A percentile compares a stretch with the other conserved stretches of the same genome.
These are phyloP conservation scores for Morelia viridis DNA, from an alignment of 2,797 vertebrate species.

Conservation along the genomic window DNA sequence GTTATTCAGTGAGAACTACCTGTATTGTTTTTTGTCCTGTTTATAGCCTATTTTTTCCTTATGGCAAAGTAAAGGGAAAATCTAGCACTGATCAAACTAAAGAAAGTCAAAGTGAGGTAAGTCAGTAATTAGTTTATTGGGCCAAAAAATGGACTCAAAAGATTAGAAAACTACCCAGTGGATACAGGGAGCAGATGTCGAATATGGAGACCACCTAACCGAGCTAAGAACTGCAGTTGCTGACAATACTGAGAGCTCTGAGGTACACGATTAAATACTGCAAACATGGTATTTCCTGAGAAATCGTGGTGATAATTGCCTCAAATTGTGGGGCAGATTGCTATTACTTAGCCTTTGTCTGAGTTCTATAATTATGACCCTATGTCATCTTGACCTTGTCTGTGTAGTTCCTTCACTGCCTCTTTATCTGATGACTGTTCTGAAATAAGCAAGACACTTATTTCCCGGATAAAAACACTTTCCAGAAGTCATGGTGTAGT, in stretches of 20 bases:
- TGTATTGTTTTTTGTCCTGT: too few relatives aligned
- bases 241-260: neutral
- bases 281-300: neutral
- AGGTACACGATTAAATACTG: neutral
- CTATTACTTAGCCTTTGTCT: neutral
- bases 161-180: neutral
- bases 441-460: neutral
- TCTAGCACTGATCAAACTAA: too few relatives aligned
- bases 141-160: neutral
- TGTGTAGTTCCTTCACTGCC: neutral
- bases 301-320: neutral
- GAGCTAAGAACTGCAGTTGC: neutral
- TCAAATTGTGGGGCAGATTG: neutral
- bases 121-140: neutral
- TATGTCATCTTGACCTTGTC: neutral
- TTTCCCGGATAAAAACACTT: neutral
- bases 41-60: too few relatives aligned
- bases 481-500: neutral
- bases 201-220: neutral
- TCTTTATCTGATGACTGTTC: neutral
- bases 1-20: too few relatives aligned
- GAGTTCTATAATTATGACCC: neutral
- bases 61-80: too few relatives aligned
- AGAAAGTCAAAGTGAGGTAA: too few relatives aligned
- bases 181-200: neutral